These are phyloP conservation scores for Trichoplusia ni DNA, from an alignment of 1,140 invertebrate species.

Conservation along the genomic window DNA sequence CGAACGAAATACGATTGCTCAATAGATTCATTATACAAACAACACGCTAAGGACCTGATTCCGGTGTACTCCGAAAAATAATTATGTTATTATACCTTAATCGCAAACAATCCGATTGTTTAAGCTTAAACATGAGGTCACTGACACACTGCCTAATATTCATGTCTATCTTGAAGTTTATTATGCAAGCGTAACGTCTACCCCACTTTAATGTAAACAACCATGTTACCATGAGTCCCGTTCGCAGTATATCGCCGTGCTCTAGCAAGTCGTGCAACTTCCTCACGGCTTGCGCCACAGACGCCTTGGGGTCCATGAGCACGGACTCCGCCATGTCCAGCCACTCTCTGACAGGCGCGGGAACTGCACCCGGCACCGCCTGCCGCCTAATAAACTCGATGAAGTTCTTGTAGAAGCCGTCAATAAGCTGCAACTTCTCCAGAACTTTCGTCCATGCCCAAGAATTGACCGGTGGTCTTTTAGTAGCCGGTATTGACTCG, in stretches of 20 bases:
- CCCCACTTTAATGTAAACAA: neutral
- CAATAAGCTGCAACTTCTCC: conserved; percentile 80
- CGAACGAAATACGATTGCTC: conserved; percentile 15
- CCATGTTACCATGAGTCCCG: conserved; percentile 83
- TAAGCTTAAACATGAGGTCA: conserved; percentile 3
- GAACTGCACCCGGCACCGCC: conserved; percentile 70
- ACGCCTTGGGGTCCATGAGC: conserved; percentile 81
- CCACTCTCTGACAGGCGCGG: conserved; percentile 81
- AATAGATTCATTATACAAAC: neutral
- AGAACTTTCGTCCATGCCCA: conserved; percentile 83
- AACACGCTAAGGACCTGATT: conserved; percentile 6
- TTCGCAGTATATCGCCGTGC: conserved; percentile 84
- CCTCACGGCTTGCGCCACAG: conserved; percentile 77
- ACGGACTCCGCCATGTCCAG: conserved; percentile 84
- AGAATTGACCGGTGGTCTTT: conserved; percentile 71
- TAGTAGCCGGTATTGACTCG: conserved; percentile 63
- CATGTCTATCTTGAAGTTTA: neutral
- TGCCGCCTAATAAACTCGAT: conserved; percentile 81
- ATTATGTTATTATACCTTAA: neutral
- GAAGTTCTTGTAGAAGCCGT: conserved; percentile 84
- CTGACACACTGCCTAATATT: conserved; percentile 14
- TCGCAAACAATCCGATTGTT: conserved; percentile 7
- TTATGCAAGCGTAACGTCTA: neutral
- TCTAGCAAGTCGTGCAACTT: conserved; percentile 81
- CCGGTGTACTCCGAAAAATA: neutral